A percentile compares a stretch with the other conserved stretches of the same genome.
Conservation (phyloP, 2,797 vertebrate species). For the Bradypodion ventrale region DNA sequence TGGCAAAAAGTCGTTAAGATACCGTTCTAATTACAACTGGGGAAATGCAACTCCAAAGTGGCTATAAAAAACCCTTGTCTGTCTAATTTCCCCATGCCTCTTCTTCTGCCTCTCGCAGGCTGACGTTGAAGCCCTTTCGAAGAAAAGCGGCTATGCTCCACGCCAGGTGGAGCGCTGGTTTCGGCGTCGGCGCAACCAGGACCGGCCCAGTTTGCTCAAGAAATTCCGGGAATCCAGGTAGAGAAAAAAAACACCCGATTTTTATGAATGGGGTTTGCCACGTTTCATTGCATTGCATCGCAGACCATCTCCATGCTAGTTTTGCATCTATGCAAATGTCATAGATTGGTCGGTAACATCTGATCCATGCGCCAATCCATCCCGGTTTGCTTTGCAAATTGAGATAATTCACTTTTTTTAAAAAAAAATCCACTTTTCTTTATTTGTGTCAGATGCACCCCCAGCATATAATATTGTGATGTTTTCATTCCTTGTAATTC, state of each 20-base stretch:
- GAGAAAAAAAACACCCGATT: background rate
- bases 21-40: no score
- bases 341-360: background rate
- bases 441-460: no score
- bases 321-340: no score
- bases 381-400: no score
- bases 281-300: no score
- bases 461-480: no score
- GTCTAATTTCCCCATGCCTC: background rate
- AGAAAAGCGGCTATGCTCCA: conserved; percentile 80
- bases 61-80: no score
- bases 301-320: fast-evolving
- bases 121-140: conserved; percentile 82
- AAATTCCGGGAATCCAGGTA: conserved; percentile 94
- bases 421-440: no score
- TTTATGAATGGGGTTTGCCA: fast-evolving
- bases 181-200: conserved; percentile 91
- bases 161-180: conserved; percentile 94
- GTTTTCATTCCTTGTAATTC: no score
- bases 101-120: conserved; percentile 69
- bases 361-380: background rate
- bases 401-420: no score
- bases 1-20: background rate
- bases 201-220: conserved; percentile 92
- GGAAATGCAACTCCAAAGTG: no score